Conservation (phyloP, 2,888 invertebrate genomes). For the Andrena minutula region DNA sequence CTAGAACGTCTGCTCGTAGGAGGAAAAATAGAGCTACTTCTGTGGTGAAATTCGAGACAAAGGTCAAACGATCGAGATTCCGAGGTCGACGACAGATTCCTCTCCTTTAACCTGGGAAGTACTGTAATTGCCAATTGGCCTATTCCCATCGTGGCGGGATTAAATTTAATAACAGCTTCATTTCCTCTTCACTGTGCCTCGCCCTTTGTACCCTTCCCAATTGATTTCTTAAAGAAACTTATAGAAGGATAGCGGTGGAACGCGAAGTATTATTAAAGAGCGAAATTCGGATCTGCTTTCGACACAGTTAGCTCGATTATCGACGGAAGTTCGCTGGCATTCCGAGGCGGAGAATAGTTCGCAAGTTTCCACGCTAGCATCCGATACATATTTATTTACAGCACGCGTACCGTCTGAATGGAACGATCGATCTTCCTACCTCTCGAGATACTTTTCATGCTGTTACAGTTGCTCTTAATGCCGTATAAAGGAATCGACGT, state of each 20-base stretch:
- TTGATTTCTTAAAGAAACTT: neutral
- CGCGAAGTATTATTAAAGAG: neutral
- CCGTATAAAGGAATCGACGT: slow-evolving; percentile 53
- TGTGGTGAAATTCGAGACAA: too few relatives aligned
- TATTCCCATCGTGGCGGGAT: too few relatives aligned
- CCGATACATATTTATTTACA: slow-evolving; percentile 37
- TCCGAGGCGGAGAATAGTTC: slow-evolving; percentile 31
- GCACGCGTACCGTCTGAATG: slow-evolving; percentile 9
- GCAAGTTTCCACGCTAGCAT: slow-evolving; percentile 7
- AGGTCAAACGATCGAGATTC: too few relatives aligned
- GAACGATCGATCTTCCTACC: slow-evolving; percentile 61
- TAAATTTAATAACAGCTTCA: too few relatives aligned
- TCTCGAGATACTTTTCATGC: slow-evolving; percentile 46
- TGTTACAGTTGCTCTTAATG: slow-evolving; percentile 57
- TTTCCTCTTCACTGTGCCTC: too few relatives aligned
- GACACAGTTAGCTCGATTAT: slow-evolving; percentile 22
- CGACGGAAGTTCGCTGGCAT: slow-evolving; percentile 27
- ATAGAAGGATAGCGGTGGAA: neutral
- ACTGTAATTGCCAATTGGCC: too few relatives aligned
- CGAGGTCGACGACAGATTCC: too few relatives aligned
- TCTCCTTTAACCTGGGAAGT: too few relatives aligned
- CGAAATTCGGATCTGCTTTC: slow-evolving; percentile 15
- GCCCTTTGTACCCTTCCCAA: too few relatives aligned
- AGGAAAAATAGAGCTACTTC: too few relatives aligned
- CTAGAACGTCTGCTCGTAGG: too few relatives aligned